Conservation (phyloP, 2,113 vertebrate species). For the Nerophis lumbriciformis region DNA sequence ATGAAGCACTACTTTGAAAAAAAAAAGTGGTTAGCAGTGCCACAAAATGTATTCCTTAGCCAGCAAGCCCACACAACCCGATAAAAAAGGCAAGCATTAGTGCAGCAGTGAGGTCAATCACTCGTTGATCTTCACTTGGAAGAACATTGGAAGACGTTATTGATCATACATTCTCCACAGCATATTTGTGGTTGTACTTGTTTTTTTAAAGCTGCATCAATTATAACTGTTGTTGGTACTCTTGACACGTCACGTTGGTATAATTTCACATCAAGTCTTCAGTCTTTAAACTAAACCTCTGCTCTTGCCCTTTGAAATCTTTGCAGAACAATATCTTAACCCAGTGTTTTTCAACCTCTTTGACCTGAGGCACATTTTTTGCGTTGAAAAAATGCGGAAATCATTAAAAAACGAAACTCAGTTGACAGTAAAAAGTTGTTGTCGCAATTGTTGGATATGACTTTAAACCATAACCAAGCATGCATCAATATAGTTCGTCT, state of each 20-base stretch:
- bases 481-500: no score
- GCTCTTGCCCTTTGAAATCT: conserved; percentile 8
- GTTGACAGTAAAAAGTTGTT: no score
- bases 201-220: background rate
- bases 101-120: background rate
- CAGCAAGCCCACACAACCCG: no score
- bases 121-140: background rate
- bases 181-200: background rate
- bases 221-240: background rate
- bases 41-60: background rate
- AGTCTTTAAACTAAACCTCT: conserved; percentile 9
- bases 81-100: background rate
- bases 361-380: no score
- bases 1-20: conserved; percentile 21
- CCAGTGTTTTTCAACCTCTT: background rate
- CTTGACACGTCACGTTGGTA: background rate
- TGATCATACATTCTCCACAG: background rate
- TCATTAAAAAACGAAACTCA: no score
- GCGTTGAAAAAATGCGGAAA: no score
- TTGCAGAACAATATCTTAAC: conserved; percentile 3
- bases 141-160: background rate
- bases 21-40: conserved; percentile 33
- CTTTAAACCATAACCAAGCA: no score
- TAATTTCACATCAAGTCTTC: background rate
- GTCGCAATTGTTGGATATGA: no score